phyloP scores from a whole-genome alignment of 2,113 vertebrate genomes.

The Alligator sinensis region DNA sequence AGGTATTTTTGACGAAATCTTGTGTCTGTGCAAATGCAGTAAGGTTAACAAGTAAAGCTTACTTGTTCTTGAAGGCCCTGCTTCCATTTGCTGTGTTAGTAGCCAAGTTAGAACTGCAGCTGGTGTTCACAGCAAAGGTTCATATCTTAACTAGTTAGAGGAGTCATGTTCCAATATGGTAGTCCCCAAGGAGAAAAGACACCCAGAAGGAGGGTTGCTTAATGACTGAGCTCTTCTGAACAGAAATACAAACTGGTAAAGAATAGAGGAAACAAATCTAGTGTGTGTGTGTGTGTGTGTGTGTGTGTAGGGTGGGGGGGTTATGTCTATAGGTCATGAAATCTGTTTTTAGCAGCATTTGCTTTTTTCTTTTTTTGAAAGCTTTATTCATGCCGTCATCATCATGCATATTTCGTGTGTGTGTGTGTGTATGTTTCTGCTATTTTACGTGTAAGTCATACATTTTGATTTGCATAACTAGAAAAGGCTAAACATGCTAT shows the following conservation, averaged over 20 bases:
- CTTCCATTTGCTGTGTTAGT: neutral
- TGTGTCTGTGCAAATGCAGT: slow-evolving; percentile 2
- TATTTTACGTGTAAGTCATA: neutral
- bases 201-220: neutral
- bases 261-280: neutral
- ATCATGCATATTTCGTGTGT: neutral
- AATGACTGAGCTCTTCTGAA: neutral
- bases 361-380: neutral
- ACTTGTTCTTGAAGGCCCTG: slow-evolving; percentile 8
- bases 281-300: neutral
- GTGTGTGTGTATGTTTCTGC: neutral
- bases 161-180: slow-evolving; percentile 7
- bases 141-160: neutral
- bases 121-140: slow-evolving; percentile 28
- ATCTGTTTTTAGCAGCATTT: neutral
- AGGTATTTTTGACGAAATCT: neutral
- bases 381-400: neutral
- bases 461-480: neutral
- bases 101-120: neutral
- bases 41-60: slow-evolving; percentile 35
- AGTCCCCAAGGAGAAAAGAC: neutral
- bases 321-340: neutral
- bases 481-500: neutral
- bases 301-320: neutral
- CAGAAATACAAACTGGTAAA: neutral